Evolutionary conservation across 2,113 vertebrate genomes (phyloP), one percentile per base, ranked within the genome.

Genomic region (Genyomyrus donnyi): DNA sequence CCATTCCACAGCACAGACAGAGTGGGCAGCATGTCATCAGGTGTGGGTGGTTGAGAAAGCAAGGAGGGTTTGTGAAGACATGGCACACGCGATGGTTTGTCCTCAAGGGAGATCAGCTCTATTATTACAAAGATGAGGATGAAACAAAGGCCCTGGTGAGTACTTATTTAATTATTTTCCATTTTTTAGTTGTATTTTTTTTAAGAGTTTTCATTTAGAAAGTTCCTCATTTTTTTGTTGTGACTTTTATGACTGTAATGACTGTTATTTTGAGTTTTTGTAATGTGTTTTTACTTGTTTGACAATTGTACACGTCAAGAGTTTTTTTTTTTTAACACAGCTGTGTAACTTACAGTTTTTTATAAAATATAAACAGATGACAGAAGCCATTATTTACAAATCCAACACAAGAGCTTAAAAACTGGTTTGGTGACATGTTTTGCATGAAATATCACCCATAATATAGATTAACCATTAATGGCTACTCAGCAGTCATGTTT

Each of bases 61-160:
- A 99, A 93, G 98, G 98, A n/a, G 98, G 98, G 84, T 99, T 99
- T 5, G 98, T 99, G 84, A 99, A 99, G 96, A 99, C 98, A 11
- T 99, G 98, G 98, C 98, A 99, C 93, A 98, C 96, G 0, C 98
- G 98, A 89, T 99, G 98, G 98, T 99, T 99, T 92, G 98, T 99
- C 19, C 97, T 99, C 91, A 97, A 97, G 90, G 97, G 97, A 88
- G 97, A 99, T 70, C 98, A 98, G 92, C 98, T 99, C 39, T 93
- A 94, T 93, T 99, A 99, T 91, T 99, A 97, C 96, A 99, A 99
- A 94, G 98, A 99, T 2, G 98, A 99, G 93, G 98, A 99, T 90
- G 98, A 99, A 97, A 96, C 96, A 91, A 98, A 98, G 93, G 96
- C 97, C 0, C 95, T 99, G 98, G 98, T 99, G 94, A 98, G 98